Evolutionary conservation across 2,113 vertebrate species (phyloP), one percentile per base, ranked within the genome.

Genomic region (Tupaia tana): DNA sequence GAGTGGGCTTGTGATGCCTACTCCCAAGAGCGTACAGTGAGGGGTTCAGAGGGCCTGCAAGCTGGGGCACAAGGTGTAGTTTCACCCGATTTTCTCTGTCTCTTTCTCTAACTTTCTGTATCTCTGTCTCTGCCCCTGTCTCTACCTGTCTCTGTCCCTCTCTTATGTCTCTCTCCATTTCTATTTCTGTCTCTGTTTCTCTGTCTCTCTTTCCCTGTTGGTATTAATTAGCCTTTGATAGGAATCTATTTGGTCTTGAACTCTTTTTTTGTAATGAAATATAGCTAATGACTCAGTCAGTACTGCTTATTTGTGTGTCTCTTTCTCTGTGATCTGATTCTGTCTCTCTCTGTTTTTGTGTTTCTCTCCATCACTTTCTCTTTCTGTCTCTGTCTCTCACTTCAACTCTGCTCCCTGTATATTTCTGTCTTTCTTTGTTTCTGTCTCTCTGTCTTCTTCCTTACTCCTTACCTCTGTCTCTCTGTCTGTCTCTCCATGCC

Each of bases 141-240:
- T 70, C 67, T 19, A 4, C 31, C 27, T 20, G 15, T 27, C 25
- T 67, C n/a, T 63, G 18, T 81, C 58, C 14, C 3, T 20, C n/a
- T 43, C 43, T 43, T 43, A 43, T 64, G 27, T 87, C 58, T 54
- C 5, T 54, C 20, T 25, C 12, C 25, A 9, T 22, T 0, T 10
- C 1, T 18, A 4, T 29, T 0, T 3, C 19, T 52, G 19, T 29
- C 9, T n/a, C 10, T 34, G 18, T 22, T 12, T 19, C n/a, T 63
- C 14, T 43, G 43, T 43, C 18, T 31, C 2, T 43, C 43, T 43
- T 43, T 43, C 43, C 43, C 43, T 70, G 54, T 79, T n/a, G 43
- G 43, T 43, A 43, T 43, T 43, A 43, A 43, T 43, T 43, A 43
- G 43, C 6, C 43, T 43, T 43, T 43, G 43, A 43, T 43, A 43